A percentile compares a stretch with the other conserved stretches of the same genome.
Conservation (phyloP, 37 sponge, comb jelly and placozoan species). For the Tethya wilhelma region DNA sequence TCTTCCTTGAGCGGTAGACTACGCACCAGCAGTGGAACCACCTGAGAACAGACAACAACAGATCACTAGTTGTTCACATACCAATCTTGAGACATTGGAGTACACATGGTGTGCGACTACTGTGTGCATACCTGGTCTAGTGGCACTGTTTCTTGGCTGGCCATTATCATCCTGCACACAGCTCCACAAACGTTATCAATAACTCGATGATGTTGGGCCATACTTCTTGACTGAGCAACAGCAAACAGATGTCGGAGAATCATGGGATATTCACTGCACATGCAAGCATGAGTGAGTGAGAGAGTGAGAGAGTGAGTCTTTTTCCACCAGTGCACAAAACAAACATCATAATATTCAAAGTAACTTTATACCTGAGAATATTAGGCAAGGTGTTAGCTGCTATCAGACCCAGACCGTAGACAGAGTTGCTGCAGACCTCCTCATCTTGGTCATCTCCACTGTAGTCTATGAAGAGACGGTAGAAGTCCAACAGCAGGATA, state of each 20-base stretch:
- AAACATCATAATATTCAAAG: neutral
- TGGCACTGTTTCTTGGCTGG: constrained; percentile 67
- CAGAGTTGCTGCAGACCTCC: constrained; percentile 90
- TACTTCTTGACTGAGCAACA: constrained; percentile 23
- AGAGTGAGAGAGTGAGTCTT: neutral
- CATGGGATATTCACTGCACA: constrained; percentile 64
- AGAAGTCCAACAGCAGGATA: constrained; percentile 28
- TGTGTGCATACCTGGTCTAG: constrained; percentile 72
- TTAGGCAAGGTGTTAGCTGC: constrained; percentile 58
- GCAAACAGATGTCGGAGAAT: constrained; percentile 75
- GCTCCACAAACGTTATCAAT: constrained; percentile 88
- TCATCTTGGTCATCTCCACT: constrained; percentile 51
- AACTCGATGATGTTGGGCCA: constrained; percentile 27
- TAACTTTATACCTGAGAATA: constrained; percentile 52
- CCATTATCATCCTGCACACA: constrained; percentile 85
- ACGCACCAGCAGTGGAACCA: constrained; percentile 72
- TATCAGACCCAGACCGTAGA: constrained; percentile 85
- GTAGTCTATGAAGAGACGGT: constrained; percentile 61
- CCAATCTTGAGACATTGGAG: neutral
- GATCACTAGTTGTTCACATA: neutral
- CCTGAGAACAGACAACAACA: constrained; percentile 27
- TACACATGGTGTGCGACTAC: neutral
- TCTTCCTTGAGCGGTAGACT: constrained; percentile 91
- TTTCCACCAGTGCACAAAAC: too few species aligned
- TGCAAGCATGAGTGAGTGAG: neutral